These are phyloP conservation scores for Cybosia mesomella DNA, from an alignment of 2,888 invertebrate species.

Conservation along the genomic window DNA sequence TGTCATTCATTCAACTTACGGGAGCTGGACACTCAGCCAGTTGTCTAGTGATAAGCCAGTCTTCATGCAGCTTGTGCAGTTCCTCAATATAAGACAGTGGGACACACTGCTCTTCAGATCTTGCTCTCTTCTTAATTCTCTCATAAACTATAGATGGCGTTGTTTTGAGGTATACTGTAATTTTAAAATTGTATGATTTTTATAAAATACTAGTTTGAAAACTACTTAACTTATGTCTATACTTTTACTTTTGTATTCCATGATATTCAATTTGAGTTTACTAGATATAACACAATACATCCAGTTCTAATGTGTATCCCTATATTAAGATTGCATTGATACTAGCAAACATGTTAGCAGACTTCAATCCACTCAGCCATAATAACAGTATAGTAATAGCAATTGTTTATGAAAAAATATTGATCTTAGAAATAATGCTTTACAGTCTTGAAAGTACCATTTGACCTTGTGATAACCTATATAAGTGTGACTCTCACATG, in stretches of 20 bases:
- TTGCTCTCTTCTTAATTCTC: constrained; percentile 91
- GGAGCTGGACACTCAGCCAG: constrained; percentile 89
- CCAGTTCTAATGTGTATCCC: too few relatives aligned
- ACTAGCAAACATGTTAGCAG: too few relatives aligned
- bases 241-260: too few relatives aligned
- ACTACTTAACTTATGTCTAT: neutral
- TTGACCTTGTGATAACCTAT: too few relatives aligned
- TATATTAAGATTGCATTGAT: too few relatives aligned
- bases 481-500: too few relatives aligned
- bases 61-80: constrained; percentile 92
- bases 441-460: too few relatives aligned
- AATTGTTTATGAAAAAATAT: neutral
- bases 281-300: too few relatives aligned
- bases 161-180: constrained; percentile 89
- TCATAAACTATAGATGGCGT: constrained; percentile 89
- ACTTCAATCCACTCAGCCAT: too few relatives aligned
- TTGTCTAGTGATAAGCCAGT: constrained; percentile 89
- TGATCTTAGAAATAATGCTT: neutral
- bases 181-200: neutral
- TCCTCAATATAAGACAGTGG: constrained; percentile 93
- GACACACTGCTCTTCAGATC: constrained; percentile 94
- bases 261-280: too few relatives aligned
- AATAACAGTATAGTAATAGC: too few relatives aligned
- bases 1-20: constrained; percentile 71
- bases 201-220: neutral